Evolutionary conservation across 2,888 invertebrate species (phyloP), one percentile per base, ranked within the genome.

Genomic region (Phoenoteleia sp.): DNA sequence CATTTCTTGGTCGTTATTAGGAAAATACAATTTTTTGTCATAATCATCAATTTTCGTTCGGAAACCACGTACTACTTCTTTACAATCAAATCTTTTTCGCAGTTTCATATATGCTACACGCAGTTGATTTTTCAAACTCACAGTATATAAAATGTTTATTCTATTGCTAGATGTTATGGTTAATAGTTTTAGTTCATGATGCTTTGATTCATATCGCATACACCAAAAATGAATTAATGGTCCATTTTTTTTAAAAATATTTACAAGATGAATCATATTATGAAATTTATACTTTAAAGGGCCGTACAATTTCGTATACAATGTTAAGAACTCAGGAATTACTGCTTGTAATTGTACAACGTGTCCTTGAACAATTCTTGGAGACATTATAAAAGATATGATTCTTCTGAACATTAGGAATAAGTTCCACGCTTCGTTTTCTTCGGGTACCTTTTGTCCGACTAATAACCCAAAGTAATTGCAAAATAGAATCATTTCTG

Each of bases 401-500:
- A 83, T 67, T 74, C 62, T 75, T 56, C 64, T 19, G 1, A 84
- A 36, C 3, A 80, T 47, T 21, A 47, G 17, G n/a, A 33, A 72
- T 27, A 72, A 9, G 13, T n/a, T 13, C 72, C 72, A 72, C 11
- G 36, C 33, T 49, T 19, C 11, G 47, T 72, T 60, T 29, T 17
- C 49, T 49, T 72, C 67, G 15, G n/a, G 11, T 23, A 76, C 49
- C 60, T 58, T 58, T 0, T 39, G 0, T 7, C 77, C 77, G 33
- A 77, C 67, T 60, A 77, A 49, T 6, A 76, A 5, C 11, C 77
- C 56, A 60, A 77, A 77, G 60, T 77, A 77, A n/a, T 17, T 45
- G 15, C 58, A 67, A 49, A 77, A 66, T 23, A 66, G 11, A 19
- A 76, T 66, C 56, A 76, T 75, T 15, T 74, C 74, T 17, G 52